Percentiles rank a stretch among this genome's conserved stretches.
Evolutionary conservation across 2,888 invertebrate genomes (phyloP).

Genomic region (Neocrepidodera transversa): DNA sequence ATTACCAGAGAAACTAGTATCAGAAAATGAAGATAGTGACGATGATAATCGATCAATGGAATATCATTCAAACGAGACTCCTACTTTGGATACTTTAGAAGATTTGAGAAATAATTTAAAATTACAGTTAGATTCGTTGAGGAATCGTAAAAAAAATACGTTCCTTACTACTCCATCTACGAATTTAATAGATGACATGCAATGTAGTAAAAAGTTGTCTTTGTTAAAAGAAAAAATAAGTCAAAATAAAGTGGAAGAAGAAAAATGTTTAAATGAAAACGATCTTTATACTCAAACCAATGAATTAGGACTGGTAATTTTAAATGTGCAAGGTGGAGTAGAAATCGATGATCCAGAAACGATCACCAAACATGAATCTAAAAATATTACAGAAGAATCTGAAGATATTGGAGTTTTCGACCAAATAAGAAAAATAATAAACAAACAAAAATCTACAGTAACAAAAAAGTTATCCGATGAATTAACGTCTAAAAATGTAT

Average conservation of each 20-base stretch:
- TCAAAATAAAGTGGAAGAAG: not conserved
- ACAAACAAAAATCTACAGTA: constrained; percentile 32
- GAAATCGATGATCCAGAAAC: constrained; percentile 31
- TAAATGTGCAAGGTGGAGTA: constrained; percentile 41
- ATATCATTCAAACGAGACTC: not conserved
- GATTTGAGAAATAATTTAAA: constrained; percentile 48
- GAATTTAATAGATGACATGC: constrained; percentile 23
- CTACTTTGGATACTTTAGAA: constrained; percentile 27
- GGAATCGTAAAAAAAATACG: constrained; percentile 46
- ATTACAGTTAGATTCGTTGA: constrained; percentile 46
- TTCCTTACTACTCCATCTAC: constrained; percentile 31
- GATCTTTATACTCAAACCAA: constrained; percentile 36
- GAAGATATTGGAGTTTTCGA: constrained; percentile 36
- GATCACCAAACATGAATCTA: not conserved
- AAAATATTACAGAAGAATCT: constrained; percentile 13
- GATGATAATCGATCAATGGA: not conserved
- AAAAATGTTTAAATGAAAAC: constrained; percentile 4
- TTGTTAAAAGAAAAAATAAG: constrained; percentile 7
- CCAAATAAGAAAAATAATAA: constrained; percentile 45
- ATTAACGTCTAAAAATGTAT: not conserved
- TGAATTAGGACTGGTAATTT: constrained; percentile 40
- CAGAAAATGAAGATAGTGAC: constrained; percentile 7
- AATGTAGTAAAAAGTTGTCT: constrained; percentile 27
- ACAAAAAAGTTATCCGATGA: constrained; percentile 7
- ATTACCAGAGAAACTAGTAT: no score